These are phyloP conservation scores for Adelosebastes latens DNA, from an alignment of 2,797 vertebrate genomes.

Conservation along the genomic window DNA sequence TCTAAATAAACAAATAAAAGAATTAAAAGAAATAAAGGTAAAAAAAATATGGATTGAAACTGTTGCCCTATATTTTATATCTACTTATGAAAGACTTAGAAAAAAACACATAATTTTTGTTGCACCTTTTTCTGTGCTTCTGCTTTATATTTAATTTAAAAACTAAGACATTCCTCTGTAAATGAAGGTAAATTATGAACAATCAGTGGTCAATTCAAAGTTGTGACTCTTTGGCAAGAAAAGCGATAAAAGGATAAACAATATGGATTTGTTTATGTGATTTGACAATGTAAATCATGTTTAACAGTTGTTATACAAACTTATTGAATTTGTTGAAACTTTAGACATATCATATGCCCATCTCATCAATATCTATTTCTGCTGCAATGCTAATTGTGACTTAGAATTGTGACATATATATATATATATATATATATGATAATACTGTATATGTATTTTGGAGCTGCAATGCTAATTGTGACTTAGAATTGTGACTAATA, in stretches of 20 bases:
- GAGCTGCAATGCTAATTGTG: no score
- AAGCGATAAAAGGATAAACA: background rate
- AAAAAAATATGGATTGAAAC: background rate
- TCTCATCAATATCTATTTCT: background rate
- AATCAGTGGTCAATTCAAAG: background rate
- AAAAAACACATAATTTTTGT: background rate
- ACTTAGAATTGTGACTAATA: no score
- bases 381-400: background rate
- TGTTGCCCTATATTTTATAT: background rate
- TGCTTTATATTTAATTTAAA: background rate
- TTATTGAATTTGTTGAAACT: background rate
- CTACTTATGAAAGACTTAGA: background rate
- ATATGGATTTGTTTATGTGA: background rate
- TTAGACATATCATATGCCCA: background rate
- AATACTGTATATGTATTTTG: no score
- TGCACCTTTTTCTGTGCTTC: background rate
- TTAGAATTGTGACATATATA: no score
- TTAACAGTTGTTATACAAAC: background rate
- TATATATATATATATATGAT: no score
- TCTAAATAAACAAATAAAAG: background rate
- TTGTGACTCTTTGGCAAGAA: background rate
- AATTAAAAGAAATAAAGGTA: background rate
- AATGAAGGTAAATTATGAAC: background rate
- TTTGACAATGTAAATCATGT: background rate
- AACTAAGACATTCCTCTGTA: background rate